Base-by-base conservation (phyloP, 2,888 invertebrate species). In the Apodemia duryi region DNA sequence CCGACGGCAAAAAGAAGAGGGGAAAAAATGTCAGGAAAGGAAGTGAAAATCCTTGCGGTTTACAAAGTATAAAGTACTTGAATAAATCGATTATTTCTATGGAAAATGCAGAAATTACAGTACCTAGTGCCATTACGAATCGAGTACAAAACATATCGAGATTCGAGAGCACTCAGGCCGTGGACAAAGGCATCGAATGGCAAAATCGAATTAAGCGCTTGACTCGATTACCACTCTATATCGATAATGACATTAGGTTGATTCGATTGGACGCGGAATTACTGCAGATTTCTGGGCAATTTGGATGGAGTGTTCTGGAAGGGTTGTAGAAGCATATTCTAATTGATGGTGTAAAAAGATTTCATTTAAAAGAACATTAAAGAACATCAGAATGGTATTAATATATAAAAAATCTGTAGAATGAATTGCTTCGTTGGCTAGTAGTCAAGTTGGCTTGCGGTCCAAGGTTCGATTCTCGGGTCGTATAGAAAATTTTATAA, bases 121-220 rank as follows among this genome's bases (percentile, higher is more conserved):
- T 54, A 28, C 29, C 11, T 63, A 32, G 49, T 63, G 46, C 35
- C 51, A 63, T 63, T 54, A 29, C 3, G 5, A 32, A 11, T 35
- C 38, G 28, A 28, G 52, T 46, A 54, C 51, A n/a, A 38, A 28
- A 51, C 61, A 28, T 64, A 70, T 70, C 68, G 71, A 69, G 67
- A 66, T 69, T 70, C 67, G 71, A 69, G 67, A 67, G 69, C 70
- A 61, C 68, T 70, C 66, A 63, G 66, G 32, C 61, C 51, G 66
- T 38, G 57, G 41, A 69, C 71, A 72, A 70, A 69, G 63, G 69
- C 67, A 68, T 67, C 70, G 68, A 70, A 69, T 66, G 70, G 68
- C 64, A 64, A 72, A 75, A 77, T 77, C 76, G 73, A 75, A 78
- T 78, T 77, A 78, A 73, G 66, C 73, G 72, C 78, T 78, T 74